Evolutionary conservation across 2,797 vertebrate species (phyloP), one percentile per base, ranked within the genome.

Genomic region (Adrianichthys oophorus): DNA sequence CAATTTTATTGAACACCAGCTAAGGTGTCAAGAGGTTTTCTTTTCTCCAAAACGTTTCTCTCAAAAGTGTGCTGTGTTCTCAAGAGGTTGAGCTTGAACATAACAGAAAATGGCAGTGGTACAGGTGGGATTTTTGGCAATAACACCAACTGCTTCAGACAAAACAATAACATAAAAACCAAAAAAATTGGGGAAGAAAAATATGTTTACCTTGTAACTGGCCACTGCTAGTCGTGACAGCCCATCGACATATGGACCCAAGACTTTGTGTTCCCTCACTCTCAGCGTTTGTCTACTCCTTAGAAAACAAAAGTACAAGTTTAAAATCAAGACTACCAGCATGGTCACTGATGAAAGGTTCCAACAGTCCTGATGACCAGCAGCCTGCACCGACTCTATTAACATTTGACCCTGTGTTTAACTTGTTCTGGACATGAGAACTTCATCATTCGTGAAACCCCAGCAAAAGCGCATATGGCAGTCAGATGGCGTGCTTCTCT

Each of bases 181-280:
- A 37, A 12, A 37, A 37, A 37, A 37, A 37, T 12, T 12, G 4
- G 5, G 5, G 3, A 16, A 15, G 29, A 53, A 19, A 2, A 44
- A 29, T 4, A 26, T 7, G 7, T 42, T 75, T 87, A 93, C 98
- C 97, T 98, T 98, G 84, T 98, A 99, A 87, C 93, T 91, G 62
- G 95, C 89, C 75, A 99, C 98, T 15, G 98, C 98, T 64, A 99
- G 89, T 62, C 97, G 96, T 64, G 98, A 99, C 43, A 99, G 90
- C 29, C 97, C 98, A 61, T 99, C 97, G 56, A 99, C 98, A 0
- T 99, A 99, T 8, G 97, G 96, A 62, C 98, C 97, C 72, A 98
- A 86, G 57, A 99, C 96, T 82, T 93, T 98, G 86, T 99, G 97
- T 62, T 99, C 97, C 83, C 97, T 92, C 66, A 99, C 98, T 85